A percentile compares a stretch with the other conserved stretches of the same genome.
phyloP scores from a whole-genome alignment of 92 coral and sea anemone genomes.

The Zoanthus sociatus region DNA sequence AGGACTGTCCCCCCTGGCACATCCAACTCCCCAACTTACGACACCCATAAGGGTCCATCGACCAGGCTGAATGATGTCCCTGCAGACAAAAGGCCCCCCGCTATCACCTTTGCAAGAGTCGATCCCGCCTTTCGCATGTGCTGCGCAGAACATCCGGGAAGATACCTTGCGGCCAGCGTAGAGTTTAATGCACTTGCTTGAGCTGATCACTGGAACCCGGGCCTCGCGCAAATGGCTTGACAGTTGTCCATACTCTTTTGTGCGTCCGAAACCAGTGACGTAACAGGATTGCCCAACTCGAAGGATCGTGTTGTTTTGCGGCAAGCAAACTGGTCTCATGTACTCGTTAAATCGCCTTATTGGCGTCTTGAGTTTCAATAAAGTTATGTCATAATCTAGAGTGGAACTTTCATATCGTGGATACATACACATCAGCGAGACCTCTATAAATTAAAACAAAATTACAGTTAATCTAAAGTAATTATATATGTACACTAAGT shows the following conservation, averaged over 20 bases:
- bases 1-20: slow-evolving; percentile 59
- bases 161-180: slow-evolving; percentile 33
- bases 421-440: slow-evolving; percentile 41
- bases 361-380: slow-evolving; percentile 36
- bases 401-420: slow-evolving; percentile 28
- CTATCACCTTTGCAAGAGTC: slow-evolving; percentile 67
- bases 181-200: slow-evolving; percentile 32
- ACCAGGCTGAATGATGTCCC: slow-evolving; percentile 5
- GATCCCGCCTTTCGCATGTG: slow-evolving; percentile 59
- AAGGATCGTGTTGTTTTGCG: slow-evolving; percentile 33
- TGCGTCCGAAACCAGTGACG: slow-evolving; percentile 64
- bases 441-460: neutral
- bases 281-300: slow-evolving; percentile 48
- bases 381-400: slow-evolving; percentile 52
- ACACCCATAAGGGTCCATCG: slow-evolving; percentile 60
- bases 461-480: neutral
- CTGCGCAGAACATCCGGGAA: slow-evolving; percentile 65
- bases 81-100: slow-evolving; percentile 66
- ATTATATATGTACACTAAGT: neutral
- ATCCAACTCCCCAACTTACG: slow-evolving; percentile 65
- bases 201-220: slow-evolving; percentile 41
- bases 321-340: slow-evolving; percentile 60
- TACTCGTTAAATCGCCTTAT: slow-evolving; percentile 44
- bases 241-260: slow-evolving; percentile 22
- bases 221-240: slow-evolving; percentile 40